Base-by-base conservation (phyloP, 2,113 vertebrate species). In the Bombycilla garrulus region DNA sequence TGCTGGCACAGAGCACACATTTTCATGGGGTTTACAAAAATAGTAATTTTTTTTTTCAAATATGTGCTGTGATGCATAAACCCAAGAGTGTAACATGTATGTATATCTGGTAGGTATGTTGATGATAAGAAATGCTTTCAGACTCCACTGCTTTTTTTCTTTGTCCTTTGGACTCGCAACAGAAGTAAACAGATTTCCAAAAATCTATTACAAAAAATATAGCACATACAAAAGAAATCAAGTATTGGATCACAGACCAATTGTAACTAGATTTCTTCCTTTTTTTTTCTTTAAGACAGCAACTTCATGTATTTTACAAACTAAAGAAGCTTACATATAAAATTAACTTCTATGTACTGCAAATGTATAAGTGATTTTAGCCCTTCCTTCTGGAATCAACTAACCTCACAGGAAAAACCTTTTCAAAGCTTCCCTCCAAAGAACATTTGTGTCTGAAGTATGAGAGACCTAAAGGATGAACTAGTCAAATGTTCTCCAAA, bases 391-490 rank as follows among this genome's bases (percentile, higher is more conserved):
- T 86, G 72, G 71, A 91, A 92, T 82, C 66, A 88, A 80, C 72
- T 86, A 73, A 92, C n/a, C 54, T 93, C 54, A 73, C 29, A 81
- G 69, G 64, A 93, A 88, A 90, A 94, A 36, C 5, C 8, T 93
- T 96, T 92, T 47, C 86, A 79, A 91, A 94, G 61, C 42, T 91
- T 91, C 51, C 58, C 56, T 88, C 67, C 67, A 66, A 77, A 80
- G 65, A 88, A 84, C 44, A 81, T 66, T 92, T 77, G 53, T 58
- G 23, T 62, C 78, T 86, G 85, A 88, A 90, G 76, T 73, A 81
- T 22, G 47, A 93, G 74, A 96, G 69, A 82, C 61, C 81, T 80
- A 78, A 90, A 90, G n/a, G 67, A 83, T 88, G 88, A 97, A 90
- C 72, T 60, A 96, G 74, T 90, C 64, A 88, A 83, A 93, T 26